Conservation (phyloP, 1,140 invertebrate species). For the Euura saliciscinereae region DNA sequence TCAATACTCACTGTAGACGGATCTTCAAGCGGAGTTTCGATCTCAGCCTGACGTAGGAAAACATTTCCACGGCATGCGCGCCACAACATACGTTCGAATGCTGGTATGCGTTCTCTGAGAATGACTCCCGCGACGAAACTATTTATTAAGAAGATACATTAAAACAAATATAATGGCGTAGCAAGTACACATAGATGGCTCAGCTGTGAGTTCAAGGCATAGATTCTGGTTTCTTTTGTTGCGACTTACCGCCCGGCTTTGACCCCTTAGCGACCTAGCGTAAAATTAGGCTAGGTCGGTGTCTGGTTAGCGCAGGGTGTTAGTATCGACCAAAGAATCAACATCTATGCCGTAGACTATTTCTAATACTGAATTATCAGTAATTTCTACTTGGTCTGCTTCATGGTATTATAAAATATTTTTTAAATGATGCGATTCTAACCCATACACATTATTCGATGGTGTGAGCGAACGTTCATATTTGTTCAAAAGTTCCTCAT, state of each 20-base stretch:
- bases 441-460: too few species aligned
- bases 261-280: too few species aligned
- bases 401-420: conserved; percentile 6
- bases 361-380: conserved; percentile 18
- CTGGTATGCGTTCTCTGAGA: conserved; percentile 88
- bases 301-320: too few species aligned
- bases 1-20: conserved; percentile 83
- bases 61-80: conserved; percentile 93
- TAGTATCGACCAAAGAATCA: too few species aligned
- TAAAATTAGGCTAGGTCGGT: too few species aligned
- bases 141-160: conserved; percentile 33
- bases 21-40: conserved; percentile 93
- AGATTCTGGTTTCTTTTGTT: too few species aligned
- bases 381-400: conserved; percentile 13
- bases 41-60: conserved; percentile 92
- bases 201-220: conserved; percentile 7
- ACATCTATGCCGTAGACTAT: too few species aligned
- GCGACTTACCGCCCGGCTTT: too few species aligned
- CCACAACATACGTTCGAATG: conserved; percentile 99
- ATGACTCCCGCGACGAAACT: conserved; percentile 93
- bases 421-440: not conserved
- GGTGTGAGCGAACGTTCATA: too few species aligned
- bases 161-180: conserved; percentile 28
- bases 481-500: too few species aligned
- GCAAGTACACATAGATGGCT: conserved; percentile 22